phyloP scores from a whole-genome alignment of 2,888 invertebrate species.

The Phaedon cochleariae region DNA sequence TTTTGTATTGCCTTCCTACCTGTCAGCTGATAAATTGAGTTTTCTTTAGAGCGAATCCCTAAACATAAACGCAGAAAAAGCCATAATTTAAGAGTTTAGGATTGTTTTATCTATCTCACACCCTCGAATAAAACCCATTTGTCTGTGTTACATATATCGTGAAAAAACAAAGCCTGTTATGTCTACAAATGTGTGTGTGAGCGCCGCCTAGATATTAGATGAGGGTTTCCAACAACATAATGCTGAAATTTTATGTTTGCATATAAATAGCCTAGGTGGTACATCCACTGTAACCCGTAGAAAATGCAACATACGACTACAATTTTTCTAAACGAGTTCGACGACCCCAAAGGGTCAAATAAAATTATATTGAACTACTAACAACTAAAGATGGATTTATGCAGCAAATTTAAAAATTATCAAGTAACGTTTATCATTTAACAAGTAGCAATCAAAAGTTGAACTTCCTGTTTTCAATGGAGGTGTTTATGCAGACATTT shows the following conservation, averaged over 20 bases:
- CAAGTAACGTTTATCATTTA: too few species aligned
- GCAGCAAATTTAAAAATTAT: too few species aligned
- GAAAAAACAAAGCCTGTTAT: slow-evolving; percentile 35
- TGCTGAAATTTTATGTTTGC: slow-evolving; percentile 33
- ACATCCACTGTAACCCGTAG: slow-evolving; percentile 1
- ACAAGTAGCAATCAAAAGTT: too few species aligned
- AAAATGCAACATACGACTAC: neutral
- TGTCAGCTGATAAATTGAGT: slow-evolving; percentile 29
- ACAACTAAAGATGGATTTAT: too few species aligned
- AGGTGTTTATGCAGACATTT: too few species aligned
- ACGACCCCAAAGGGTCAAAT: too few species aligned
- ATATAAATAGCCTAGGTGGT: slow-evolving; percentile 31
- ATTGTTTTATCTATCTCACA: slow-evolving; percentile 37
- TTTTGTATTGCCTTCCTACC: slow-evolving; percentile 17
- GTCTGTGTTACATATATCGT: slow-evolving; percentile 34
- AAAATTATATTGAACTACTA: too few species aligned
- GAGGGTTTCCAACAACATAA: slow-evolving; percentile 23
- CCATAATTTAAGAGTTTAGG: slow-evolving; percentile 33
- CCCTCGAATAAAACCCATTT: slow-evolving; percentile 33
- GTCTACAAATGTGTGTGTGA: slow-evolving; percentile 35
- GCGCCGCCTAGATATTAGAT: slow-evolving; percentile 31
- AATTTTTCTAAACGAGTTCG: neutral
- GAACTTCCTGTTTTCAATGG: too few species aligned
- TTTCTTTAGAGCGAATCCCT: slow-evolving; percentile 23
- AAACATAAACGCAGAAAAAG: slow-evolving; percentile 31